These are phyloP conservation scores for Sphecodes monilicornis DNA, from an alignment of 2,888 invertebrate genomes.

Conservation along the genomic window DNA sequence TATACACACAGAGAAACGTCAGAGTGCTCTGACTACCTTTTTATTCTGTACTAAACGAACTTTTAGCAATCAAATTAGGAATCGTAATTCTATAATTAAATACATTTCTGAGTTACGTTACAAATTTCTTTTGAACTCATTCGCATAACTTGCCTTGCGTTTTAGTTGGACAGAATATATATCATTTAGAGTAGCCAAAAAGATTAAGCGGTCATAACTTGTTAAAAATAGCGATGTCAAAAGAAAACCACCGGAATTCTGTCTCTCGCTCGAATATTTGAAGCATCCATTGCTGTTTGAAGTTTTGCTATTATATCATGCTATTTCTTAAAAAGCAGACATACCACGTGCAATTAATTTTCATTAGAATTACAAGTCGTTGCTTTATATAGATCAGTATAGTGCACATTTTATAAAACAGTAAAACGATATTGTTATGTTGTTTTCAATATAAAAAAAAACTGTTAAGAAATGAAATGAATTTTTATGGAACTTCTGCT, in stretches of 20 bases:
- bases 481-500: not conserved
- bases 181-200: not conserved
- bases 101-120: not conserved
- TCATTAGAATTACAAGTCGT: not conserved
- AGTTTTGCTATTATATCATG: not conserved
- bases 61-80: not conserved
- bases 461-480: not conserved
- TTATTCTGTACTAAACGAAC: not conserved
- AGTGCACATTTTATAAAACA: not conserved
- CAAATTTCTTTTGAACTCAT: not conserved
- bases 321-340: not conserved
- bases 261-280: not conserved
- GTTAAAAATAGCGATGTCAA: conserved; percentile 6
- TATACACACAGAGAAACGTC: conserved; percentile 17
- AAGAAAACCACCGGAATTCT: not conserved
- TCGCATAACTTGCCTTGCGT: not conserved
- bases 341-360: not conserved
- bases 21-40: not conserved
- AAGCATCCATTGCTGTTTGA: not conserved
- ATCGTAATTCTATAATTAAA: not conserved
- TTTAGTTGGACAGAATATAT: not conserved
- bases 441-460: not conserved
- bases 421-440: not conserved
- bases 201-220: not conserved
- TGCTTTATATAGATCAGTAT: not conserved